Evolutionary conservation across 2,888 invertebrate species (phyloP), one percentile per base, ranked within the genome.

Genomic region (Protophormia terraenovae): DNA sequence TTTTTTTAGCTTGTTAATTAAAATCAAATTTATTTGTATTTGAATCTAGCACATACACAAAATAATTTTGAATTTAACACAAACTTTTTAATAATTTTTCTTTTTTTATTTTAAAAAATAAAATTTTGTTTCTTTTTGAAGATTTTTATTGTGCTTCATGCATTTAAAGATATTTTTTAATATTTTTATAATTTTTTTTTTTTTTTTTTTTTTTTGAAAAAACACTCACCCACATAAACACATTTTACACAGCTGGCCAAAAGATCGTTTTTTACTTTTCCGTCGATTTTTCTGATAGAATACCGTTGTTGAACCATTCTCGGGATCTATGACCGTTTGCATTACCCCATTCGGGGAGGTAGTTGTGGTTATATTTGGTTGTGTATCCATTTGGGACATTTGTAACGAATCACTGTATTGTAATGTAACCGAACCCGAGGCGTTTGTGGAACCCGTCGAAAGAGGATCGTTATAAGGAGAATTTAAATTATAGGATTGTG

Each of bases 191-290:
- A 19, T 60, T 22, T 60, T 50, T 53, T 64, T 38, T 38, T n/a
- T 0, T n/a, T n/a, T n/a, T n/a, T n/a, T n/a, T n/a, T n/a, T n/a
- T n/a, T n/a, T n/a, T n/a, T n/a, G n/a, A n/a, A n/a, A n/a, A n/a
- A 67, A 45, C 76, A 90, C 91, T 91, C 87, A 93, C 93, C 93
- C 91, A 90, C 93, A 93, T 83, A 92, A 88, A 86, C 92, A 90
- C 88, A 90, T 89, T 88, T 91, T 91, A 86, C 91, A 92, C 41
- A 91, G 86, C 88, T 91, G 91, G 77, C 89, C 90, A 86, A 93
- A 86, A 81, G 91, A 92, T 89, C 90, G 90, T 71, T 90, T 88
- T 89, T 91, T 91, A 89, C 91, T 91, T 81, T 91, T 89, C 45
- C 93, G 89, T 29, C 93, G 89, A 88, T 92, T 92, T 78, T 91